These are phyloP conservation scores for Ridgeia piscesae DNA, from an alignment of 1,140 invertebrate genomes.

Conservation along the genomic window DNA sequence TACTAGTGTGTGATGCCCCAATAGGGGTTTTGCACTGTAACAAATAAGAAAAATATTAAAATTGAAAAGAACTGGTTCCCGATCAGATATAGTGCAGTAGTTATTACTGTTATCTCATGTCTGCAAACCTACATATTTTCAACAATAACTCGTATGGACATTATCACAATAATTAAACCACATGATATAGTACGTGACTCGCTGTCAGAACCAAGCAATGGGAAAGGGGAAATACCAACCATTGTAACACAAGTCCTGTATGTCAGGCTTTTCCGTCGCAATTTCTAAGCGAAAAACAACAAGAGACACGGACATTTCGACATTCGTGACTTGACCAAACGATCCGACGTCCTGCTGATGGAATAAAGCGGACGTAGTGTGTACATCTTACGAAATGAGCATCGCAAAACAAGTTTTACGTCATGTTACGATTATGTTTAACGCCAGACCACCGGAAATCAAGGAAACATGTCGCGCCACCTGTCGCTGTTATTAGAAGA, in stretches of 20 bases:
- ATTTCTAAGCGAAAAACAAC: slow-evolving; percentile 1
- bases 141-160: too few relatives aligned
- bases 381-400: not conserved
- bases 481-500: not conserved
- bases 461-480: not conserved
- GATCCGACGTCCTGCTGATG: not conserved
- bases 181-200: not conserved
- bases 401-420: not conserved
- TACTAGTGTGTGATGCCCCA: too few relatives aligned
- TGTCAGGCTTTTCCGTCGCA: not conserved
- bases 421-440: slow-evolving; percentile 1
- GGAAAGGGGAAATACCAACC: not conserved
- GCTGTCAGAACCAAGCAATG: not conserved
- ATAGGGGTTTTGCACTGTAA: too few relatives aligned
- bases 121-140: too few relatives aligned
- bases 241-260: not conserved
- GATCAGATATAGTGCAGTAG: too few relatives aligned
- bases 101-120: too few relatives aligned
- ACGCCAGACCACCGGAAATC: not conserved
- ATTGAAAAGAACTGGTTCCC: too few relatives aligned
- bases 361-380: not conserved
- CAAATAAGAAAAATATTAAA: too few relatives aligned
- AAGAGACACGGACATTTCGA: not conserved
- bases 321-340: not conserved
- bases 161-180: too few relatives aligned